Percentiles rank a stretch among this genome's conserved stretches.
Evolutionary conservation across 2,797 vertebrate genomes (phyloP).

Genomic region (Periparus ater): DNA sequence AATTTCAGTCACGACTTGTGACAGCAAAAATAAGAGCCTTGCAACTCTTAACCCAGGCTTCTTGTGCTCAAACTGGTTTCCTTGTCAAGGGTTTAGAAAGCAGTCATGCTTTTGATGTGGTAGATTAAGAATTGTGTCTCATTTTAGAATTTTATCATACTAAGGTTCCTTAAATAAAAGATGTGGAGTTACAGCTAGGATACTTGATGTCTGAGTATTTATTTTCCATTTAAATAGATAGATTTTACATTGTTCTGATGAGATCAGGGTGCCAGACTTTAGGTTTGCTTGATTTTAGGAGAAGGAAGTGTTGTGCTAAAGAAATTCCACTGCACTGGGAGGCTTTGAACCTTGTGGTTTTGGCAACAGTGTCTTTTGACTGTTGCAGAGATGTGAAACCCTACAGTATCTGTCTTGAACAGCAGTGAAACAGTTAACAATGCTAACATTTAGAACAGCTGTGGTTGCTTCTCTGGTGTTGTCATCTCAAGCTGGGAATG

Average conservation of each 20-base stretch:
- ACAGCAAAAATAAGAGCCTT: not conserved
- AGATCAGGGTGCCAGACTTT: not conserved
- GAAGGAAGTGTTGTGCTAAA: not conserved
- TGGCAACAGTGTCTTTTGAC: not conserved
- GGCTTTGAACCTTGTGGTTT: not conserved
- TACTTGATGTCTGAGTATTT: not conserved
- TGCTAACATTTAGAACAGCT: not conserved
- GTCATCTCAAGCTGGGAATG: not conserved
- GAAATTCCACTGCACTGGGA: not conserved
- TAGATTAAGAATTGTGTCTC: not conserved
- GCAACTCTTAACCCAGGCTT: not conserved
- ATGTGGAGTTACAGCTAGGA: not conserved
- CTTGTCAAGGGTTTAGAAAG: constrained; percentile 22
- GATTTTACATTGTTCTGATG: constrained; percentile 19
- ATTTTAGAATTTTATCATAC: not conserved
- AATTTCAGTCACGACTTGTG: constrained; percentile 7
- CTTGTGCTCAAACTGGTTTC: constrained; percentile 13
- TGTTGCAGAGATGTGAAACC: not conserved
- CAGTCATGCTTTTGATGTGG: not conserved
- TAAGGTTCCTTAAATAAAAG: not conserved
- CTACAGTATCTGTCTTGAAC: not conserved
- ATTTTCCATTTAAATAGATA: constrained; percentile 1
- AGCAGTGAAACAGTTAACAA: not conserved
- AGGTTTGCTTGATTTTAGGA: not conserved
- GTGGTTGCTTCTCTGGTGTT: not conserved